Evolutionary conservation across 2,113 vertebrate genomes (phyloP).

Genomic region (Heptranchias perlo): DNA sequence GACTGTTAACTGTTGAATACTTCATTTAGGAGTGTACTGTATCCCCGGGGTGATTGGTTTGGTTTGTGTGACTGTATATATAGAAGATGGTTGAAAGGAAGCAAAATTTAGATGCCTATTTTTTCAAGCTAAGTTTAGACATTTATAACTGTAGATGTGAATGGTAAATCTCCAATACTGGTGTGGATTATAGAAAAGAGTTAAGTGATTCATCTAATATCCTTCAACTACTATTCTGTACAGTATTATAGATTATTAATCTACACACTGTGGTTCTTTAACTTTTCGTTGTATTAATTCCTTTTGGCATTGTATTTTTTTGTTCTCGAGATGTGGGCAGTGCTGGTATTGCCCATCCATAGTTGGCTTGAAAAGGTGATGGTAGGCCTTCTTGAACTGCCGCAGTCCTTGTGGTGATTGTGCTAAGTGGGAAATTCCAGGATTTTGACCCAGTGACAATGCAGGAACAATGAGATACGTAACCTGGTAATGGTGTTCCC

Average conservation of each 20-base stretch:
- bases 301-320: not conserved
- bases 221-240: not conserved
- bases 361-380: not conserved
- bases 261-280: not conserved
- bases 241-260: not conserved
- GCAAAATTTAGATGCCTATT: not conserved
- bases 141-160: not conserved
- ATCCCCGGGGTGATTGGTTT: not conserved
- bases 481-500: not conserved
- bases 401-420: not conserved
- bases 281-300: not conserved
- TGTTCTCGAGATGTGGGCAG: not conserved
- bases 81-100: not conserved
- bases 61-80: not conserved
- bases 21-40: not conserved
- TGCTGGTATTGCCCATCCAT: not conserved
- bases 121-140: not conserved
- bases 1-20: not conserved
- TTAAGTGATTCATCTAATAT: not conserved
- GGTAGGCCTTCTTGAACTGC: not conserved
- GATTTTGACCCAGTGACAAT: not conserved
- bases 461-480: not conserved
- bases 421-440: not conserved
- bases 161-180: not conserved
- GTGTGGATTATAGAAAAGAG: not conserved